These are phyloP conservation scores for Neostethus bicornis DNA, from an alignment of 2,797 vertebrate genomes.

Conservation along the genomic window DNA sequence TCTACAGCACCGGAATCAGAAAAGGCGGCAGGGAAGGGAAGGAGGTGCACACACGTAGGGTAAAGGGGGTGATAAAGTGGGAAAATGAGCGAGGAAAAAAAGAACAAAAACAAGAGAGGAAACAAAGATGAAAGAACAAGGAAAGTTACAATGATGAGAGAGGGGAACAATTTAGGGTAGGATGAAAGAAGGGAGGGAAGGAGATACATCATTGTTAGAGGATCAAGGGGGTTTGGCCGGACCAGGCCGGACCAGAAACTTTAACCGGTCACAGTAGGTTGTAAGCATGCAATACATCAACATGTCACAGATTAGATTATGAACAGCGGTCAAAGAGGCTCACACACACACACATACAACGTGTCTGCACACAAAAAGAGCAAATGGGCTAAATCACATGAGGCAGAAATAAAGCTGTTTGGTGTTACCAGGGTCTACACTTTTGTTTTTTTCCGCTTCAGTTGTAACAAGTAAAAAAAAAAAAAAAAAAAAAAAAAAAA, in stretches of 20 bases:
- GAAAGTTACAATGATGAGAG: constrained; percentile 9
- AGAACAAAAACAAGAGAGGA: constrained; percentile 13
- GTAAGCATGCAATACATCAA: constrained; percentile 38
- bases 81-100: constrained; percentile 18
- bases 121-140: constrained; percentile 12
- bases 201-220: constrained; percentile 74
- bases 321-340: constrained; percentile 25
- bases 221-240: constrained; percentile 59
- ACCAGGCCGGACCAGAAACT: constrained; percentile 48
- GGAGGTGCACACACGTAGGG: constrained; percentile 36
- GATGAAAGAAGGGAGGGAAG: constrained; percentile 62
- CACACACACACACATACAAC: constrained; percentile 11
- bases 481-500: too few relatives aligned
- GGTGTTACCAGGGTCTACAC: neutral
- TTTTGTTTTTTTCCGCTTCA: neutral
- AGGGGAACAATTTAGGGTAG: constrained; percentile 26
- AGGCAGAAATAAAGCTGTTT: constrained; percentile 47
- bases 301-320: constrained; percentile 24
- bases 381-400: constrained; percentile 34
- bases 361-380: constrained; percentile 37
- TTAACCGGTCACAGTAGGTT: constrained; percentile 55
- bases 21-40: constrained; percentile 43
- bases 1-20: constrained; percentile 70
- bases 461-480: neutral
- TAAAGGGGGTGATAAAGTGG: constrained; percentile 25